Evolutionary conservation across 2,797 vertebrate genomes (phyloP).

Genomic region (Pseudomugil tenellus): DNA sequence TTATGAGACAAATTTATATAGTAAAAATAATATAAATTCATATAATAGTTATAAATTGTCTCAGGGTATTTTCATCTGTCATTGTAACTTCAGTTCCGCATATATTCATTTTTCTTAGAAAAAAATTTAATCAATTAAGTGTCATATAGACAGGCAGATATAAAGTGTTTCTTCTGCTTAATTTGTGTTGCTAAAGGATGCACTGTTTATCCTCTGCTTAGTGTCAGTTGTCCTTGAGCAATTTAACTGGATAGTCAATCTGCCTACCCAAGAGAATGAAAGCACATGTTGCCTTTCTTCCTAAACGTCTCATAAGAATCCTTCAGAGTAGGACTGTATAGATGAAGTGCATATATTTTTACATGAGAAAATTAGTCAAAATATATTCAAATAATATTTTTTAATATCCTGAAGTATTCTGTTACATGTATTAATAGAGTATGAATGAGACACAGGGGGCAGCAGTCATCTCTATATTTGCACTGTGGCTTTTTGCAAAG

Average conservation of each 20-base stretch:
- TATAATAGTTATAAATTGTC: not conserved
- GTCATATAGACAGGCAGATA: not conserved
- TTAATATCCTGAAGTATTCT: conserved; percentile 22
- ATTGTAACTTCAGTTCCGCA: not conserved
- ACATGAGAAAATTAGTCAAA: conserved; percentile 3
- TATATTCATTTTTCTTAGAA: not conserved
- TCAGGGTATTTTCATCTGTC: not conserved
- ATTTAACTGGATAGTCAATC: conserved; percentile 36
- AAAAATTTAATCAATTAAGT: not conserved
- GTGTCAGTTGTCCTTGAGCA: conserved; percentile 31
- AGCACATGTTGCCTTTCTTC: conserved; percentile 27
- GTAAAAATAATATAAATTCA: not conserved
- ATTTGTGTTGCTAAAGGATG: conserved; percentile 17
- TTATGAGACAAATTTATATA: not conserved
- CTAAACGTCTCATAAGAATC: conserved; percentile 31
- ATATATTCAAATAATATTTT: conserved; percentile 26
- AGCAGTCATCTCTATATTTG: conserved; percentile 43
- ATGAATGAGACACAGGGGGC: conserved; percentile 37
- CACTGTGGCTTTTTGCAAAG: conserved; percentile 51
- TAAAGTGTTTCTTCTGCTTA: conserved; percentile 17
- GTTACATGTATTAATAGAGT: conserved; percentile 11
- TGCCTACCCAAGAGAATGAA: conserved; percentile 34
- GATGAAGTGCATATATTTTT: conserved; percentile 8
- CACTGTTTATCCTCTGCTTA: conserved; percentile 13
- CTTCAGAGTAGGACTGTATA: not conserved